Evolutionary conservation across 2,888 invertebrate genomes (phyloP), one percentile per base, ranked within the genome.

Genomic region (Drosophila paramelanica): DNA sequence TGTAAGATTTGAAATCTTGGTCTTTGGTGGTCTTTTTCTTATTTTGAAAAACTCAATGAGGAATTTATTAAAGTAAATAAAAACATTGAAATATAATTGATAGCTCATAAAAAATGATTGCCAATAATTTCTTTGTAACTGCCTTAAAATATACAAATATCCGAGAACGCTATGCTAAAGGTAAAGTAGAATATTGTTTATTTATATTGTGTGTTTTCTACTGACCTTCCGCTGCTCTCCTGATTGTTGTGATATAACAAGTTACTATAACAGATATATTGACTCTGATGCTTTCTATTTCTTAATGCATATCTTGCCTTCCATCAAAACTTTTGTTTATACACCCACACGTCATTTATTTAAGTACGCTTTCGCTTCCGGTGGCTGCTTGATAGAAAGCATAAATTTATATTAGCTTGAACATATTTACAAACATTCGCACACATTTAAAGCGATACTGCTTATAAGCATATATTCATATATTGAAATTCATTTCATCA

Each of bases 401-500:
- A 89, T 89, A 68, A 74, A 84, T 89, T 74, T 62, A 45, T 60
- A 85, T 84, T 89, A 81, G 58, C 55, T 36, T 55, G 42, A 23
- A 47, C 60, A 62, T 27, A 70, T 45, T 46, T 33, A 52, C 42
- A 52, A 36, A 45, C 20, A 46, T 33, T 43, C 43, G 39, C 33
- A 36, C 56, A 53, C 51, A 14, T 45, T 17, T 17, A 14, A 45
- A 53, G 36, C 17, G 14, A 38, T 11, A 46, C 20, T 23, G 20
- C 20, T n/a, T 38, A 33, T 13, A 50, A 41, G 46, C 33, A 50
- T 20, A 73, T 36, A 31, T 25, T 45, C 51, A 67, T 64, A 47
- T 53, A 87, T 89, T 84, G 66, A 84, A 81, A 84, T 87, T 87
- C 89, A 84, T 88, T 82, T 53, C 55, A 33, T 57, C 56, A 73